Evolutionary conservation across 1,140 invertebrate species (phyloP), one percentile per base, ranked within the genome.

Genomic region (Dreissena polymorpha): DNA sequence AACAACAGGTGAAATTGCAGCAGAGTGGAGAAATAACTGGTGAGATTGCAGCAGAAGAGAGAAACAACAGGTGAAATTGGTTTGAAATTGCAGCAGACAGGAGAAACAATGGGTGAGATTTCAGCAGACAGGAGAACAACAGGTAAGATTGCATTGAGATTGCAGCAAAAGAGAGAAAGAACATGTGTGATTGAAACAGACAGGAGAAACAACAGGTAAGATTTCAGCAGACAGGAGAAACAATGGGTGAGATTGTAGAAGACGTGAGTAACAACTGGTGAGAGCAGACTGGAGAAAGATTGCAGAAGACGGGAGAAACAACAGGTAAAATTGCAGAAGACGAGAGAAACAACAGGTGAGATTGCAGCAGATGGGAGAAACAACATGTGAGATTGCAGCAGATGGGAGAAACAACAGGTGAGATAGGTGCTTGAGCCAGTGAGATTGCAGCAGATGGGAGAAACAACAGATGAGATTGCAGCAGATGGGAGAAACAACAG

Each of bases 1-100:
- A 65, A 88, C 85, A 50, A 88, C 85, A 73, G 87, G 87, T 85
- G 68, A 79, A 60, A 21, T 12, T 87, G 50, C 82, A 83, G 65
- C 84, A 80, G 51, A 86, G 82, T 60, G 80, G 25, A 23, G 85
- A 87, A 69, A 87, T 83, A 53, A 87, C 86, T 71, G 86, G 86
- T 85, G 67, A 78, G 68, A 16, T 12, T 78, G 49, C 7, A 83
- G 57, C 84, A 80, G 53, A 86, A 82, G 60, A 75, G 25, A 23
- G 85, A 87, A 69, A 87, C 86, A 53, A 87, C 86, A 76, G 86
- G 86, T 83, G 67, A 78, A 57, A 16, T 39, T 39, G 7, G 67
- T 25, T 2, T 39, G 39, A 39, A 8, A 39, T 39, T 39, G 39
- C 39, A 39, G 39, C 39, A 39, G 39, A 39, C 39, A 39, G 39